Evolutionary conservation across 2,888 invertebrate species (phyloP).

Genomic region (Trichogramma evanescens): DNA sequence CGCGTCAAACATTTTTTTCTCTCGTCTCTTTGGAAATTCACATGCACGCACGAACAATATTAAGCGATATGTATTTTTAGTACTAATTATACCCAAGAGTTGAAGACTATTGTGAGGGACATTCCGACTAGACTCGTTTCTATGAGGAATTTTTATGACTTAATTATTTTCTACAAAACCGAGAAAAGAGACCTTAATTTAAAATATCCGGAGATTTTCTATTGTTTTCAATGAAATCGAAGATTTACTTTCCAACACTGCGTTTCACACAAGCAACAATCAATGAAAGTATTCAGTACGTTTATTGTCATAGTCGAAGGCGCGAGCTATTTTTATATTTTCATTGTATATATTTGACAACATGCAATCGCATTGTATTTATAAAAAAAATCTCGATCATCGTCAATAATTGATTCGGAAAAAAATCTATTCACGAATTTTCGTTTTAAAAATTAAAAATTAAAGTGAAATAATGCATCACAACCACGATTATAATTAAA

Average conservation of each 20-base stretch:
- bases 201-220: too few relatives aligned
- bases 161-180: slow-evolving; percentile 13
- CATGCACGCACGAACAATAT: too few relatives aligned
- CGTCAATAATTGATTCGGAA: slow-evolving; percentile 3
- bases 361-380: slow-evolving; percentile 20
- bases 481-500: too few relatives aligned
- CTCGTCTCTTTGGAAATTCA: too few relatives aligned
- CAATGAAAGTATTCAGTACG: slow-evolving; percentile 11
- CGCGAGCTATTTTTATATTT: slow-evolving; percentile 17
- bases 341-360: too few relatives aligned
- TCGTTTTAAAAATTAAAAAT: too few relatives aligned
- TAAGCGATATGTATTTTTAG: too few relatives aligned
- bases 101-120: too few relatives aligned
- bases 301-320: slow-evolving; percentile 24
- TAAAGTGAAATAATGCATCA: too few relatives aligned
- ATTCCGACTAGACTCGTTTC: slow-evolving; percentile 18
- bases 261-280: neutral
- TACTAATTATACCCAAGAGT: too few relatives aligned
- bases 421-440: neutral
- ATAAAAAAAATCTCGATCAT: slow-evolving; percentile 9
- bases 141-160: slow-evolving; percentile 14
- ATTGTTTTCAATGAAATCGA: too few relatives aligned
- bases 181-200: slow-evolving; percentile 16
- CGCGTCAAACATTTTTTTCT: too few relatives aligned
- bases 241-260: slow-evolving; percentile 2